These are phyloP conservation scores for Kryptolebias ocellatus DNA, from an alignment of 2,797 vertebrate genomes.

Conservation along the genomic window DNA sequence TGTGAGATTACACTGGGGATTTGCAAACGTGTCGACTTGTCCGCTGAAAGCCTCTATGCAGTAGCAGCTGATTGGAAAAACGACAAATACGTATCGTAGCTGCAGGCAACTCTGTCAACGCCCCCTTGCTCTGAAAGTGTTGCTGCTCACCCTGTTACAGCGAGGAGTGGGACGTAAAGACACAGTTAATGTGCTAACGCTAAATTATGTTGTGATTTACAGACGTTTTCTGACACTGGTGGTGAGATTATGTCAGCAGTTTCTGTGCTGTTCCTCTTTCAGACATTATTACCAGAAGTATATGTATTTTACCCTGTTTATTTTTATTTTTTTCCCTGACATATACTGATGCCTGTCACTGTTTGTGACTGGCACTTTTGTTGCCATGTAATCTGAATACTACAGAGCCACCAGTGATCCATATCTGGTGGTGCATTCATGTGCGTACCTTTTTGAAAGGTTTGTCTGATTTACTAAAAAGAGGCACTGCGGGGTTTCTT, in stretches of 20 bases:
- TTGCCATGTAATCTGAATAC: neutral
- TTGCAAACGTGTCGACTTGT: neutral
- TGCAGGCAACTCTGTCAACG: neutral
- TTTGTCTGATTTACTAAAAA: too few species aligned
- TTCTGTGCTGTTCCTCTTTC: neutral
- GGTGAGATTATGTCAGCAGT: neutral
- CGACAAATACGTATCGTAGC: neutral
- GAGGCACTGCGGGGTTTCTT: too few species aligned
- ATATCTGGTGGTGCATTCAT: too few species aligned
- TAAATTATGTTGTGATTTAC: neutral
- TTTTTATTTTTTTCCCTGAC: neutral
- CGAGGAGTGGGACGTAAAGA: neutral
- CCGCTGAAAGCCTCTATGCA: neutral
- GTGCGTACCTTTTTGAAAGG: too few species aligned
- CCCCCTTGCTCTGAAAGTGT: neutral
- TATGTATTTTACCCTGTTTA: neutral
- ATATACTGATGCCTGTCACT: neutral
- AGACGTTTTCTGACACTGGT: neutral
- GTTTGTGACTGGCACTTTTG: neutral
- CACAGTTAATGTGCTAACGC: neutral
- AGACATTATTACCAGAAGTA: neutral
- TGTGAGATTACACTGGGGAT: constrained; percentile 1
- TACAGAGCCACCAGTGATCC: too few species aligned
- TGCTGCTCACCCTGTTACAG: neutral
- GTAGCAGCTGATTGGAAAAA: neutral